Conservation (phyloP, 2,888 invertebrate species). For the Protonemura montana region DNA sequence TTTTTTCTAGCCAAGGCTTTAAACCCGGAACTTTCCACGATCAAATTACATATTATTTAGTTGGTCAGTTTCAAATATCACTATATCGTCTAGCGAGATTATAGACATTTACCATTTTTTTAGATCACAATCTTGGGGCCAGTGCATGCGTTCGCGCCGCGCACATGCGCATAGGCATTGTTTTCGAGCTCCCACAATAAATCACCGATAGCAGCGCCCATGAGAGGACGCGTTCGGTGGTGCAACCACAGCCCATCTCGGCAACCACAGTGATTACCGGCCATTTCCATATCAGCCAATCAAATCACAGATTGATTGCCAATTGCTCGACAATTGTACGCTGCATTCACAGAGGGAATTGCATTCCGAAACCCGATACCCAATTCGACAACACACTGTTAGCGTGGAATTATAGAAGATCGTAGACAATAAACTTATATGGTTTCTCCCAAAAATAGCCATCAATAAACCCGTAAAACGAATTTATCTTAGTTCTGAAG, state of each 20-base stretch:
- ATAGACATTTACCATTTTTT: constrained; percentile 15
- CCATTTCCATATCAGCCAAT: background rate
- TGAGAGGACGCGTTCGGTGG: background rate
- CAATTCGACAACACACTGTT: background rate
- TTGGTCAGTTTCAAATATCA: constrained; percentile 33
- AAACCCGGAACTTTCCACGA: constrained; percentile 30
- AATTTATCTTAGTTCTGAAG: background rate
- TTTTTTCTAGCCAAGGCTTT: constrained; percentile 17
- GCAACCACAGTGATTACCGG: background rate
- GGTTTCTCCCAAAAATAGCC: background rate
- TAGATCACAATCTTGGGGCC: background rate
- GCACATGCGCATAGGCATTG: background rate
- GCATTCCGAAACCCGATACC: background rate
- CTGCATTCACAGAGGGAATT: background rate
- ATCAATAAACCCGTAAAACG: background rate
- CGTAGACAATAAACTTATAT: background rate
- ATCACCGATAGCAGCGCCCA: background rate
- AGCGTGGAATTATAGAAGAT: too few relatives aligned
- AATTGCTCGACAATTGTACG: background rate
- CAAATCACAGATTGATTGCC: constrained; percentile 12
- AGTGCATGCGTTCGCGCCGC: background rate
- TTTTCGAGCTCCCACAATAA: background rate
- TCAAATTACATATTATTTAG: constrained; percentile 36
- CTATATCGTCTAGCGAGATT: background rate
- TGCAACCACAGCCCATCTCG: background rate